Evolutionary conservation across 2,888 invertebrate genomes (phyloP), one percentile per base, ranked within the genome.

Genomic region (Rotaria magnacalcarata): DNA sequence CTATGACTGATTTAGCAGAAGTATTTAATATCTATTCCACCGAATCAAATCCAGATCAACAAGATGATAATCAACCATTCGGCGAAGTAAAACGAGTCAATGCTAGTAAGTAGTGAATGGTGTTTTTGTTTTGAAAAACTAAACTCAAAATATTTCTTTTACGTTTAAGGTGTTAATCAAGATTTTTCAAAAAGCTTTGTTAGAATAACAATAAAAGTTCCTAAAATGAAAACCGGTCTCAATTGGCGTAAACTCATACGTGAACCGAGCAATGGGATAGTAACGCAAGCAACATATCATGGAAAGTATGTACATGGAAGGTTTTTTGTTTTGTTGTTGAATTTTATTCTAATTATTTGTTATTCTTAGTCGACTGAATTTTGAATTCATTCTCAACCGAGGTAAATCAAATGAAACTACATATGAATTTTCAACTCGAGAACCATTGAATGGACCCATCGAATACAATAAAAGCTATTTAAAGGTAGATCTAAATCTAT

Each of bases 381-480:
- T 86, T 52, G 75, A 84, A 85, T 86, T 86, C 52, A 56, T 86
- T 11, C 60, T 86, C 10, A 86, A 86, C 41, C 74, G 85, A 75
- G 86, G 86, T n/a, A 74, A 58, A 43, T 24, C 43, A 24, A 84
- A 86, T 43, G 86, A 86, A 84, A 34, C 60, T 34, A 34, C 50
- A 34, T 86, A 74, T 60, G 21, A 56, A 84, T 86, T 80, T 21
- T 54, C 85, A 41, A 86, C 60, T 43, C 58, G 84, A 43, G 86
- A 86, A 74, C 21, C 56, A 41, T 74, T 86, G 14, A 74, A 85
- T 60, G 86, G 86, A 3, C 85, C 85, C 0, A 85, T 86, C 19
- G 84, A 86, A 86, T 52, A 74, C 11, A 54, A 85, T 19, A 86
- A 86, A 84, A 86, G 86, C n/a, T 84, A 84, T 85, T 67, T 85